Base-by-base conservation (phyloP, 1,140 invertebrate genomes). In the Rhynchophorus ferrugineus region DNA sequence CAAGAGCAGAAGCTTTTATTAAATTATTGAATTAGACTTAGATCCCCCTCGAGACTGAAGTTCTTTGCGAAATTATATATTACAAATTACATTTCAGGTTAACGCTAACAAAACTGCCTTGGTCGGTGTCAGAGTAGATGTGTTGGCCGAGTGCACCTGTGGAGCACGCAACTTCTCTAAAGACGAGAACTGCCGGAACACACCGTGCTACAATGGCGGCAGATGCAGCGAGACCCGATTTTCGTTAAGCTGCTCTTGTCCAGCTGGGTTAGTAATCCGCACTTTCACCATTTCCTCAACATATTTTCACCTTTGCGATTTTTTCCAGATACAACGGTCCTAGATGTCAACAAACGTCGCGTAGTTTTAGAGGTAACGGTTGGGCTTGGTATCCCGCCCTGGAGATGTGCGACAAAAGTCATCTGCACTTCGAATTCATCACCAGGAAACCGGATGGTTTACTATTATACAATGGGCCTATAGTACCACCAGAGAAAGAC, bases 351-450 rank as follows among this genome's bases (percentile, higher is more conserved):
- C 90, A 95, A 73, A 95, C 91, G 0, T 89, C 90, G 0, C 78
- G 94, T 65, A 92, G 89, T 64, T 98, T 98, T 73, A 78, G 83
- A 57, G 90, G 89, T 0, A 90, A 88, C 61, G 91, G 91, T 2
- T 95, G 89, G 87, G 93, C 94, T 7, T 95, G 95, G 90, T 97
- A 95, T 74, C 87, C 91, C 0, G 82, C 94, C 0, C 73, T 98
- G 5, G 89, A 94, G 66, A 95, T 97, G 85, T 98, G 95, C 70
- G 91, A 96, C 61, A 85, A 84, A 46, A 95, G 93, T 17, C 91
- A 95, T 73, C 77, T 98, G 35, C 94, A 90, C 62, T 81, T 98
- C 47, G 93, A 98, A 71, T 96, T 98, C 65, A 87, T 95, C 47
- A 97, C 95, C 0, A 78, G 83, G 59, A 87, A 90, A 68, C 80